Evolutionary conservation across 1,140 invertebrate genomes (phyloP).

Genomic region (Pseudobourletiella spinata): DNA sequence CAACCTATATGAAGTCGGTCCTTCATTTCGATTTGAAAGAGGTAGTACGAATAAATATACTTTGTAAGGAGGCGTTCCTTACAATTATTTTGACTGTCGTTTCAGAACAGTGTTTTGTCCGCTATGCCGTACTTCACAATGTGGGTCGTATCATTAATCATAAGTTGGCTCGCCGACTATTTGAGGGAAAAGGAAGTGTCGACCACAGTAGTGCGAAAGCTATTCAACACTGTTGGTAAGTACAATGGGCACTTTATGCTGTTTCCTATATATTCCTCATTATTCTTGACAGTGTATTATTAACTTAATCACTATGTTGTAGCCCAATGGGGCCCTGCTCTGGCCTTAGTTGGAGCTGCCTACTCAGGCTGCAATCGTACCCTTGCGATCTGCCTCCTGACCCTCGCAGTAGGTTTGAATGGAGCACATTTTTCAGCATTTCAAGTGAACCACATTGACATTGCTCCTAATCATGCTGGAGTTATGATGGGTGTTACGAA

Average conservation of each 20-base stretch:
- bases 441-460: conserved; percentile 45
- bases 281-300: no score
- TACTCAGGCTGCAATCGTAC: conserved; percentile 63
- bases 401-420: conserved; percentile 43
- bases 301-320: conserved; percentile 38
- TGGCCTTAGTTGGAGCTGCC: conserved; percentile 68
- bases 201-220: conserved; percentile 54
- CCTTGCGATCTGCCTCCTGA: conserved; percentile 43
- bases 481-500: conserved; percentile 50
- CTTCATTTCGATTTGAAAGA: conserved; percentile 50
- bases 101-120: conserved; percentile 54
- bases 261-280: background rate
- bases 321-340: conserved; percentile 62
- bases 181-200: conserved; percentile 51
- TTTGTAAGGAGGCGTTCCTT: background rate
- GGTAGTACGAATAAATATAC: conserved; percentile 38
- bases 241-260: background rate
- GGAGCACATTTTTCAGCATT: conserved; percentile 44
- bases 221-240: conserved; percentile 62
- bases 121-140: conserved; percentile 61
- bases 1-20: conserved; percentile 52
- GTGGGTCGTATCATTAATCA: conserved; percentile 59
- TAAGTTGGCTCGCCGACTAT: conserved; percentile 58
- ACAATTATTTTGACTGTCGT: background rate
- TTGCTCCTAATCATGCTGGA: conserved; percentile 47